A percentile compares a stretch with the other conserved stretches of the same genome.
Conservation (phyloP, 2,113 vertebrate species). For the Macquaria australasica region DNA sequence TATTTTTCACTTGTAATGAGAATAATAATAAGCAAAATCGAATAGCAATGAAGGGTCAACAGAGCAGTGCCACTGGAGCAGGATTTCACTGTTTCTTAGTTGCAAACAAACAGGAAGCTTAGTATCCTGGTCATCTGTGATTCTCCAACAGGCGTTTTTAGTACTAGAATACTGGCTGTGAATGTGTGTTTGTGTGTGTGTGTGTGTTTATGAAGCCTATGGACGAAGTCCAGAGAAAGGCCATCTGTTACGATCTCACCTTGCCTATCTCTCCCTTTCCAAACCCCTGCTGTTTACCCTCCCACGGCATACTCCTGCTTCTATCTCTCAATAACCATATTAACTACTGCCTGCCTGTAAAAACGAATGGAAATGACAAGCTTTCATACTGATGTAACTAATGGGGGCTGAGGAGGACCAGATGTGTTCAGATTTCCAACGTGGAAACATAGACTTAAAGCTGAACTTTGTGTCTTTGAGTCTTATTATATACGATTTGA, state of each 20-base stretch:
- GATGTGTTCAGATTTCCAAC: not conserved
- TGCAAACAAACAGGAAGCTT: slow-evolving; percentile 52
- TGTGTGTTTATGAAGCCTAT: slow-evolving; percentile 42
- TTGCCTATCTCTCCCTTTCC: slow-evolving; percentile 32
- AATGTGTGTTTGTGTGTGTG: slow-evolving; percentile 14
- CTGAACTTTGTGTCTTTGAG: not conserved
- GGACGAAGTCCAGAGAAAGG: slow-evolving; percentile 69
- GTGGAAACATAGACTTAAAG: not conserved
- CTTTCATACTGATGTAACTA: not conserved
- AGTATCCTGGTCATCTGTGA: slow-evolving; percentile 35
- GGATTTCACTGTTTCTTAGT: not conserved
- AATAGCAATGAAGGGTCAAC: not conserved
- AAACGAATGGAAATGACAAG: not conserved
- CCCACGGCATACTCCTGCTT: slow-evolving; percentile 3
- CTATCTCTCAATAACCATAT: slow-evolving; percentile 21
- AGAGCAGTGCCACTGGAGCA: not conserved
- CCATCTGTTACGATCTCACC: slow-evolving; percentile 75
- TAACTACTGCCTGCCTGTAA: not conserved
- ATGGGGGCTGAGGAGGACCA: not conserved
- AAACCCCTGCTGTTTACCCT: slow-evolving; percentile 57
- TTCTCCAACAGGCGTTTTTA: slow-evolving; percentile 13
- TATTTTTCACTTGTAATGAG: not conserved
- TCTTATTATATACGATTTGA: not conserved
- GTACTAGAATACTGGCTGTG: slow-evolving; percentile 33
- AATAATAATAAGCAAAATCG: not conserved